These are phyloP conservation scores for Argyrosomus japonicus DNA, from an alignment of 2,113 vertebrate genomes.

Conservation along the genomic window DNA sequence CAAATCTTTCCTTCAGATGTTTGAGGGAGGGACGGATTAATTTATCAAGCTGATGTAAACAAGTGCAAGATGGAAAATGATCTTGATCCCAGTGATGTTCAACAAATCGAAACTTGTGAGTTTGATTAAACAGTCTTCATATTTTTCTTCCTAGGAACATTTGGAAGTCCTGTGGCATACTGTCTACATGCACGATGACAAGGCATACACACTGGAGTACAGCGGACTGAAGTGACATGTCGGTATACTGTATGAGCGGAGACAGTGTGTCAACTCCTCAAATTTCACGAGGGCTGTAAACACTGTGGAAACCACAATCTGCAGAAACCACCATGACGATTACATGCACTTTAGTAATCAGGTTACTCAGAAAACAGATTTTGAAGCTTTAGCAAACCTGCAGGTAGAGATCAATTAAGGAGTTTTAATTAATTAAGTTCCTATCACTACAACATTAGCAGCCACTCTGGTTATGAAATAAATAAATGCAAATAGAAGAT, in stretches of 20 bases:
- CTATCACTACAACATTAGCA: neutral
- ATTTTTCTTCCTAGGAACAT: neutral
- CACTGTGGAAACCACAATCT: neutral
- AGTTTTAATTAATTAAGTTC: too few relatives aligned
- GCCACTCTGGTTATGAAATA: neutral
- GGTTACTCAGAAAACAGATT: neutral
- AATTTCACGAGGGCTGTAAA: neutral
- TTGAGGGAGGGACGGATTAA: neutral
- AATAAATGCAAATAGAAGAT: neutral
- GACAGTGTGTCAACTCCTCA: neutral
- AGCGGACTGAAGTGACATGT: neutral
- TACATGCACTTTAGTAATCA: neutral
- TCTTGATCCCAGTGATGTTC: neutral
- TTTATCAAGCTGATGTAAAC: conserved; percentile 12
- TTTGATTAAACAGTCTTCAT: neutral
- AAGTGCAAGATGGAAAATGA: neutral
- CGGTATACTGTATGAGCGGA: neutral
- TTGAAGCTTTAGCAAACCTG: neutral
- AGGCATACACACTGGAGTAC: neutral
- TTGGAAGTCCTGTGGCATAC: neutral
- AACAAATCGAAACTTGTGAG: neutral
- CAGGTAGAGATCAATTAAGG: neutral
- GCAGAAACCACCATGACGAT: neutral
- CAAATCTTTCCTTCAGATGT: neutral
- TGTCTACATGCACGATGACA: neutral